These are phyloP conservation scores for Synanceia verrucosa DNA, from an alignment of 2,797 vertebrate species.

Conservation along the genomic window DNA sequence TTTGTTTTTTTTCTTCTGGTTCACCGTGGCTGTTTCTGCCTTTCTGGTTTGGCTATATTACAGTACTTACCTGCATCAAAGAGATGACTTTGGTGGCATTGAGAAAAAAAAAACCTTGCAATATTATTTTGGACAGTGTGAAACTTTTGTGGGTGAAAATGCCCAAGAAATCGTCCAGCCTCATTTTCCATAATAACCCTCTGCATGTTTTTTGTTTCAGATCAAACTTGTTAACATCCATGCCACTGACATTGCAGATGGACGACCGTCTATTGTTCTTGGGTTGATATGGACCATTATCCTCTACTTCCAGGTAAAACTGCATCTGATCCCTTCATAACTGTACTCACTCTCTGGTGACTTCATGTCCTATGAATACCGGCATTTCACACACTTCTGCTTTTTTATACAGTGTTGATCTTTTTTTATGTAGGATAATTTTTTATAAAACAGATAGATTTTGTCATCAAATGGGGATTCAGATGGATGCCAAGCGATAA, in stretches of 20 bases:
- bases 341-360: neutral
- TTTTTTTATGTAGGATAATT: neutral
- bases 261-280: slow-evolving; percentile 94
- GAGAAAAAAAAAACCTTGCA: slow-evolving; percentile 27
- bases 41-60: slow-evolving; percentile 47
- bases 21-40: slow-evolving; percentile 56
- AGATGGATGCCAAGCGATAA: neutral
- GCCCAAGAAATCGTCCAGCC: neutral
- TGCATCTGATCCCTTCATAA: slow-evolving; percentile 1
- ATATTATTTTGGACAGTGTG: slow-evolving; percentile 3
- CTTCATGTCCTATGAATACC: neutral
- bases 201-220: slow-evolving; percentile 76
- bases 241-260: slow-evolving; percentile 97
- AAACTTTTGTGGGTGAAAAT: slow-evolving; percentile 12
- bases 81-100: slow-evolving; percentile 55
- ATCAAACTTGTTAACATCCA: slow-evolving; percentile 99
- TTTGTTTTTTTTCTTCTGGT: slow-evolving; percentile 24
- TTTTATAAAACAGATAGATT: too few relatives aligned
- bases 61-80: slow-evolving; percentile 62
- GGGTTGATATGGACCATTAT: slow-evolving; percentile 98
- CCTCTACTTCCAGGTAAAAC: slow-evolving; percentile 96
- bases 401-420: neutral
- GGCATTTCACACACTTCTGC: neutral
- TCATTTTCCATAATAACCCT: slow-evolving; percentile 30
- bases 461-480: neutral